These are phyloP conservation scores for Zaprionus davidi DNA, from an alignment of 1,140 invertebrate genomes.

Conservation along the genomic window DNA sequence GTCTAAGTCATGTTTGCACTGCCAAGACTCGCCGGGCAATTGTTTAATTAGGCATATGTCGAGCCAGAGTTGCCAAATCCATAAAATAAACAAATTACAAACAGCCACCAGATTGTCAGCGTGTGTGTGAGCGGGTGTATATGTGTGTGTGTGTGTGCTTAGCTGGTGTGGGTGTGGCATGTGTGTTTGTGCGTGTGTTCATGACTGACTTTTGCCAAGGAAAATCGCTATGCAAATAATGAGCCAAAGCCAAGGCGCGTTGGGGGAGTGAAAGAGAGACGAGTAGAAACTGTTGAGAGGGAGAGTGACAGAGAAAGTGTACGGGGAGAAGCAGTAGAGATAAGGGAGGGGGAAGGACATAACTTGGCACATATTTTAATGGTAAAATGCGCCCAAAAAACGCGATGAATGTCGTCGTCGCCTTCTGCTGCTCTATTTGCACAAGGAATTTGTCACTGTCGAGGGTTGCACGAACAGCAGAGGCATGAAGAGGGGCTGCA, in stretches of 20 bases:
- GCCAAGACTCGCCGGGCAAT: constrained; percentile 37
- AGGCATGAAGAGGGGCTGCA: background rate
- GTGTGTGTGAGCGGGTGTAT: no score
- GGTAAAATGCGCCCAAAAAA: constrained; percentile 29
- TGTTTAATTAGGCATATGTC: constrained; percentile 75
- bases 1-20: constrained; percentile 42
- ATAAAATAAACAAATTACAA: constrained; percentile 80
- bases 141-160: background rate
- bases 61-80: constrained; percentile 58
- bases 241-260: background rate
- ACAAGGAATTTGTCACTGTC: constrained; percentile 38
- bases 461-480: constrained; percentile 22
- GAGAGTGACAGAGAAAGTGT: no score
- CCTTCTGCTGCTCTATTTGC: constrained; percentile 35
- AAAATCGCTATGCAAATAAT: constrained; percentile 55
- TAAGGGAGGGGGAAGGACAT: background rate
- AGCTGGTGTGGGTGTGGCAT: constrained; percentile 31
- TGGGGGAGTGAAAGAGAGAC: background rate
- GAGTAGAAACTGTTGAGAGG: no score
- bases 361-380: constrained; percentile 40
- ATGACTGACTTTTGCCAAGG: constrained; percentile 41
- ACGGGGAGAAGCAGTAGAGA: no score
- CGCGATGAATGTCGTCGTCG: constrained; percentile 27
- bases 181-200: constrained; percentile 15
- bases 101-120: constrained; percentile 64